Conservation (phyloP, 2,888 invertebrate genomes). For the Graphium colonna region DNA sequence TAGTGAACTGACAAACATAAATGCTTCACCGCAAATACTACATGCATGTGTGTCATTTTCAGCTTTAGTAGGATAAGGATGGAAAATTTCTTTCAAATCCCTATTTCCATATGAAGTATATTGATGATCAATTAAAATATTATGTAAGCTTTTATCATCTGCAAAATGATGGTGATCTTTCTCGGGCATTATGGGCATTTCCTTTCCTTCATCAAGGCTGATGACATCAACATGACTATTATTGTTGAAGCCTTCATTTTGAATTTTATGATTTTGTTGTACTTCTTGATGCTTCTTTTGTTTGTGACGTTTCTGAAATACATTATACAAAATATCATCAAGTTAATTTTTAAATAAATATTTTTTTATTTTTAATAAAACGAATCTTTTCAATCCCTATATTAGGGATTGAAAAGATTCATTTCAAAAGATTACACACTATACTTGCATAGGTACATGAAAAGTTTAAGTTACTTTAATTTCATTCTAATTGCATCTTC, state of each 20-base stretch:
- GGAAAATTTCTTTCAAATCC: slow-evolving; percentile 43
- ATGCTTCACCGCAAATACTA: slow-evolving; percentile 56
- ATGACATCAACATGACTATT: slow-evolving; percentile 60
- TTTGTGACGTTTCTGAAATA: slow-evolving; percentile 66
- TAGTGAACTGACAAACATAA: slow-evolving; percentile 51
- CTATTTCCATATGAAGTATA: slow-evolving; percentile 29
- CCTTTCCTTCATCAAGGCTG: slow-evolving; percentile 58
- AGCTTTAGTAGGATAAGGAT: slow-evolving; percentile 37
- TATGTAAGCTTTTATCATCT: slow-evolving; percentile 39
- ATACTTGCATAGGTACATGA: no score
- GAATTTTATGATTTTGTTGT: slow-evolving; percentile 37
- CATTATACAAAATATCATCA: no score
- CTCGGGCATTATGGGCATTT: slow-evolving; percentile 38
- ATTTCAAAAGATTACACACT: no score
- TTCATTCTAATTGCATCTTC: no score
- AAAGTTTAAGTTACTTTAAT: no score
- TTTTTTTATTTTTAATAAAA: no score
- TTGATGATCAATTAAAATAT: slow-evolving; percentile 34
- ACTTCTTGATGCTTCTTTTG: slow-evolving; percentile 57
- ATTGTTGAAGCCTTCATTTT: slow-evolving; percentile 46
- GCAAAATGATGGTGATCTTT: slow-evolving; percentile 46
- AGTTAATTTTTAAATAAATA: no score
- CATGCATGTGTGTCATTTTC: slow-evolving; percentile 44
- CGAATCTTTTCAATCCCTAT: no score
- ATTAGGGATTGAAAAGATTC: no score